Percentiles rank a stretch among this genome's conserved stretches.
These are phyloP conservation scores for Pyrgilauda ruficollis DNA, from an alignment of 2,113 vertebrate genomes.

Conservation along the genomic window DNA sequence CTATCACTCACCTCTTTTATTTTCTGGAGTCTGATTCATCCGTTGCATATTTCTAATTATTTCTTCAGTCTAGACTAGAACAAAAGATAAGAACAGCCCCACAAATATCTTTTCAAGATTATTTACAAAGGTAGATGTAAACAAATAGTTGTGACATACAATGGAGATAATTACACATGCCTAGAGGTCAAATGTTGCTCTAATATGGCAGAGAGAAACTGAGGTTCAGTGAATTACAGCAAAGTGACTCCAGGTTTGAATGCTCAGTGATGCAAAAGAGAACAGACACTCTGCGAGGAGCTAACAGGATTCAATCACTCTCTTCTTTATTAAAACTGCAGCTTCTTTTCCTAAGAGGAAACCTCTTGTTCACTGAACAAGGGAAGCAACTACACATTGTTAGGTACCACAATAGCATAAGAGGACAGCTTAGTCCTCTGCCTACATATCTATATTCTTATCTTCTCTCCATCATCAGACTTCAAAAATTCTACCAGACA, in stretches of 20 bases:
- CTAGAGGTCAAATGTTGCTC: neutral
- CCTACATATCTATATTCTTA: neutral
- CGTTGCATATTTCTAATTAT: slow-evolving; percentile 18
- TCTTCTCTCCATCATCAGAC: neutral
- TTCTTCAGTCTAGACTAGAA: slow-evolving; percentile 48
- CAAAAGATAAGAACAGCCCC: neutral
- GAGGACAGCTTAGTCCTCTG: neutral
- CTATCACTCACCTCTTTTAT: neutral
- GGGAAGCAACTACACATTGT: neutral
- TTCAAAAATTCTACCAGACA: neutral
- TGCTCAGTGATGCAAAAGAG: neutral
- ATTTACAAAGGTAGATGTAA: neutral
- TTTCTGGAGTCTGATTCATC: neutral
- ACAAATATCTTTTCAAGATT: neutral
- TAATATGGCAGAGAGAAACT: neutral
- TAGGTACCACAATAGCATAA: neutral
- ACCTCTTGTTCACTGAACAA: neutral
- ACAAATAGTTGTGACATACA: neutral
- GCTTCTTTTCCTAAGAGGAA: neutral
- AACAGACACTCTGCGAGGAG: neutral
- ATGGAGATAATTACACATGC: neutral
- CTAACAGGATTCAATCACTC: neutral
- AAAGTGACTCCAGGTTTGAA: neutral
- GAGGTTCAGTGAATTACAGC: neutral
- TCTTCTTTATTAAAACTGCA: neutral